phyloP scores from a whole-genome alignment of 2,797 vertebrate genomes.

The Euthynnus affinis region DNA sequence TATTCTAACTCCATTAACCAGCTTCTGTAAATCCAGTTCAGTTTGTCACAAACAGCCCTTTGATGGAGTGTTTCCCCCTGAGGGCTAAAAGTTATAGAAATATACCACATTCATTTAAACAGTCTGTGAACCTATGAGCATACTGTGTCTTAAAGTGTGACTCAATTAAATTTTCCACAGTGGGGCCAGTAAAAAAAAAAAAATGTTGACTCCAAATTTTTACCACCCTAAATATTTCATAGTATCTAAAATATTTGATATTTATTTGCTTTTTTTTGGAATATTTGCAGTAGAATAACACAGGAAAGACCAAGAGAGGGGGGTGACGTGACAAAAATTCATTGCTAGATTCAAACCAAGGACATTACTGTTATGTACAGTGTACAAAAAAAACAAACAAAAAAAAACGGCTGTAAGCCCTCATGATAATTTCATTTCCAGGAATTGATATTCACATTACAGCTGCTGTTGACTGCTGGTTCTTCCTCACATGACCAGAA shows the following conservation, averaged over 20 bases:
- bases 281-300: neutral
- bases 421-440: constrained; percentile 12
- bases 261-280: neutral
- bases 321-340: neutral
- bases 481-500: neutral
- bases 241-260: constrained; percentile 7
- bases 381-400: too few relatives aligned
- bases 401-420: constrained; percentile 2
- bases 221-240: neutral
- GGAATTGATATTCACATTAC: constrained; percentile 18
- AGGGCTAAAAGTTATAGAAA: constrained; percentile 6
- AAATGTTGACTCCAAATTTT: neutral
- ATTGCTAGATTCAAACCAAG: neutral
- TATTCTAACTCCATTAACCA: neutral
- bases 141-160: neutral
- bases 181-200: neutral
- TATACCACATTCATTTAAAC: neutral
- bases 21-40: constrained; percentile 17
- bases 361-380: neutral
- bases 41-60: constrained; percentile 8
- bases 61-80: neutral
- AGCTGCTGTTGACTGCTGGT: constrained; percentile 1
- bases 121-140: neutral
- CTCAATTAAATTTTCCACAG: neutral
- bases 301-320: neutral